Conservation (phyloP, 2,888 invertebrate species). For the Macrosoma leucophasiata region DNA sequence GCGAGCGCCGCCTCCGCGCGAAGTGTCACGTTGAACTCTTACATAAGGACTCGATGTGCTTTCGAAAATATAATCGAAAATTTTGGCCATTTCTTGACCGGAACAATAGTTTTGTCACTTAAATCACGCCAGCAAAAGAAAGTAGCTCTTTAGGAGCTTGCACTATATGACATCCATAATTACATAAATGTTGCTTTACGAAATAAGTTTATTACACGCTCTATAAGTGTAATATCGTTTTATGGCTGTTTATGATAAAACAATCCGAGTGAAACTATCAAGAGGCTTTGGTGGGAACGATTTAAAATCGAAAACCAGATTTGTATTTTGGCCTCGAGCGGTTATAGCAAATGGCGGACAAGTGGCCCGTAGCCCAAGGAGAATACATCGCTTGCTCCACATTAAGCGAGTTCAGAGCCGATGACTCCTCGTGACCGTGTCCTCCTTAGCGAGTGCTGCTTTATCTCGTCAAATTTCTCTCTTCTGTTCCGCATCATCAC, state of each 20-base stretch:
- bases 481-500: slow-evolving; percentile 69
- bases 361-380: slow-evolving; percentile 52
- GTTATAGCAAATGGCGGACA: slow-evolving; percentile 43
- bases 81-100: slow-evolving; percentile 50
- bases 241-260: too few relatives aligned
- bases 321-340: slow-evolving; percentile 42
- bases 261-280: too few relatives aligned
- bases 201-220: too few relatives aligned
- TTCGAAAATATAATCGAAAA: slow-evolving; percentile 68
- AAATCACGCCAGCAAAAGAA: slow-evolving; percentile 44
- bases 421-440: slow-evolving; percentile 72
- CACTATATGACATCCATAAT: slow-evolving; percentile 27
- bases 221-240: too few relatives aligned
- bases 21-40: slow-evolving; percentile 75
- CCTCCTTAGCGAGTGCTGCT: slow-evolving; percentile 65
- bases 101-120: slow-evolving; percentile 49
- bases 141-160: slow-evolving; percentile 38
- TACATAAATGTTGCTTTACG: slow-evolving; percentile 13
- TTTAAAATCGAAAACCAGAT: slow-evolving; percentile 32
- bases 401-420: slow-evolving; percentile 63
- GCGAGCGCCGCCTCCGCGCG: slow-evolving; percentile 41
- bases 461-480: slow-evolving; percentile 72
- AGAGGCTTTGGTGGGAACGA: too few relatives aligned
- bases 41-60: slow-evolving; percentile 69
- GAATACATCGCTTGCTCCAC: slow-evolving; percentile 64